phyloP scores from a whole-genome alignment of 2,113 vertebrate genomes.

The Pao palembangensis region DNA sequence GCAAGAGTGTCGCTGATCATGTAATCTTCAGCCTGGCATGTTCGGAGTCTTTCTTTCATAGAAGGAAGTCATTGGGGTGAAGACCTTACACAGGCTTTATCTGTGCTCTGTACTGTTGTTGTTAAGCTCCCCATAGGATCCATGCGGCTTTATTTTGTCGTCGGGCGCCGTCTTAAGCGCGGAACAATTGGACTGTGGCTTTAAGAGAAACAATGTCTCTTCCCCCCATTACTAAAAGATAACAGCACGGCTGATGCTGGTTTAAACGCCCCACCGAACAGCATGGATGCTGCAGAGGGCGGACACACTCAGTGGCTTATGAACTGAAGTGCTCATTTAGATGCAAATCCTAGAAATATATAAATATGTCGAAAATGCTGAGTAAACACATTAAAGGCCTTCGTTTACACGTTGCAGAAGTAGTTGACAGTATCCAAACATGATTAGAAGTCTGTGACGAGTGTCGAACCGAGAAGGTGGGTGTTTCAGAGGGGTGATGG shows the following conservation, averaged over 20 bases:
- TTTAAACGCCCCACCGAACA: conserved; percentile 23
- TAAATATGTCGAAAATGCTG: conserved; percentile 38
- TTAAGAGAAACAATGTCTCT: conserved; percentile 35
- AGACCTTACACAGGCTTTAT: conserved; percentile 29
- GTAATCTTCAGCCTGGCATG: conserved; percentile 36
- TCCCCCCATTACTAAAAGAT: conserved; percentile 44
- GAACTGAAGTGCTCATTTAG: conserved; percentile 27
- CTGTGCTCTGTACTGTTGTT: conserved; percentile 18
- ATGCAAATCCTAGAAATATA: conserved; percentile 37
- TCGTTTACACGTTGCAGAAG: conserved; percentile 15
- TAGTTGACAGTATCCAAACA: conserved; percentile 26
- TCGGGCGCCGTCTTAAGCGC: conserved; percentile 29
- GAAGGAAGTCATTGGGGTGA: conserved; percentile 24
- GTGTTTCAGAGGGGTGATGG: conserved; percentile 13
- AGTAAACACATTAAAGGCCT: conserved; percentile 42
- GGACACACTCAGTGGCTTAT: conserved; percentile 22
- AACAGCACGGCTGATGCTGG: conserved; percentile 18
- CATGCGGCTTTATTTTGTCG: conserved; percentile 36
- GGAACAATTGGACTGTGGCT: conserved; percentile 45
- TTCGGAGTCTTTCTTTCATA: conserved; percentile 27
- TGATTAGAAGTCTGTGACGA: neutral
- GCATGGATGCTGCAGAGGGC: conserved; percentile 18
- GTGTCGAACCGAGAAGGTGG: conserved; percentile 7
- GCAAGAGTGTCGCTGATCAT: conserved; percentile 38
- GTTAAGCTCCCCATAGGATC: conserved; percentile 44